Conservation (phyloP, 2,113 vertebrate species). For the Chaetodon auriga region DNA sequence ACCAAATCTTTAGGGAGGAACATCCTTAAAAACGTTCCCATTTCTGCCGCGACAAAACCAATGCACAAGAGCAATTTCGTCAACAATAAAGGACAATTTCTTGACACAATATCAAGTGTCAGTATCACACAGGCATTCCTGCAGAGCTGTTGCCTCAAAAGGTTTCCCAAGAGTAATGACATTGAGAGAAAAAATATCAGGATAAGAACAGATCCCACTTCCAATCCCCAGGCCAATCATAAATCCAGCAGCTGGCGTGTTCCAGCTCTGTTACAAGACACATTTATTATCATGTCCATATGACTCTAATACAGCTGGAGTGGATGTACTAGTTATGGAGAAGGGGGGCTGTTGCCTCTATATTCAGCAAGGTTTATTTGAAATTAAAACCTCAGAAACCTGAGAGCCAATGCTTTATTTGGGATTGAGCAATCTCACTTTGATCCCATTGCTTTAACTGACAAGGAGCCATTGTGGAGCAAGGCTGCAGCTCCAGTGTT, state of each 20-base stretch:
- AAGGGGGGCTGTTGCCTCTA: background rate
- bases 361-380: slow-evolving; percentile 36
- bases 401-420: slow-evolving; percentile 48
- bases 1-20: slow-evolving; percentile 10
- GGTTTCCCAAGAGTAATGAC: background rate
- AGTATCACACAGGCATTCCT: background rate
- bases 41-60: background rate
- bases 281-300: slow-evolving; percentile 26
- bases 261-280: slow-evolving; percentile 9
- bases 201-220: slow-evolving; percentile 18
- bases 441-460: slow-evolving; percentile 51
- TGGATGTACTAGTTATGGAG: slow-evolving; percentile 1
- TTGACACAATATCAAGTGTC: background rate
- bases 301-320: slow-evolving; percentile 19
- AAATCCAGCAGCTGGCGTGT: slow-evolving; percentile 35
- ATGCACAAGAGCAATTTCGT: background rate
- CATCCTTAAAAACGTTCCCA: background rate
- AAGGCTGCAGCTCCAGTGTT: slow-evolving; percentile 32
- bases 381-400: slow-evolving; percentile 50
- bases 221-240: slow-evolving; percentile 21
- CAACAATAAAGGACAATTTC: background rate
- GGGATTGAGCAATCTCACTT: slow-evolving; percentile 43
- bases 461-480: slow-evolving; percentile 41
- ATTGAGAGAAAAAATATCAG: slow-evolving; percentile 2
- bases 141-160: background rate